A percentile compares a stretch with the other conserved stretches of the same genome.
phyloP scores from a whole-genome alignment of 2,888 invertebrate species.

The Nematopogon swammerdamellus region DNA sequence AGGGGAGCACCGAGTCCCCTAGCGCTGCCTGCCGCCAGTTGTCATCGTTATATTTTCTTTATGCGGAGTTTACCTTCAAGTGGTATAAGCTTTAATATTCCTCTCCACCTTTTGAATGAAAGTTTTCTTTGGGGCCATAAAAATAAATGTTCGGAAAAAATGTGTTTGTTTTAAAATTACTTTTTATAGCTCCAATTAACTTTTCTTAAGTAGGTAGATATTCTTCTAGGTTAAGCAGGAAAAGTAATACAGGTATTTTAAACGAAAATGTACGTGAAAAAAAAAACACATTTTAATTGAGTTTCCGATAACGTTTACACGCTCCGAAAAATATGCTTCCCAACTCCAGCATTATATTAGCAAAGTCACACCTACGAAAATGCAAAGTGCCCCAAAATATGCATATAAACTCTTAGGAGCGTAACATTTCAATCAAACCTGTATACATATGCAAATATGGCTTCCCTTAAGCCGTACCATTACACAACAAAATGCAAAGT shows the following conservation, averaged over 20 bases:
- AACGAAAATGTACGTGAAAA: too few species aligned
- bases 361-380: too few species aligned
- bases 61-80: conserved; percentile 37
- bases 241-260: too few species aligned
- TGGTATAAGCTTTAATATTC: conserved; percentile 50
- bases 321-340: too few species aligned
- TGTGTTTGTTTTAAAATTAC: too few species aligned
- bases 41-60: conserved; percentile 28
- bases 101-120: conserved; percentile 14
- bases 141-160: neutral
- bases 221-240: too few species aligned
- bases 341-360: too few species aligned
- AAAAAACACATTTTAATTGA: too few species aligned
- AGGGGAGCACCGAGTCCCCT: neutral
- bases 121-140: neutral
- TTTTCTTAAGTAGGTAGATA: too few species aligned
- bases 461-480: conserved; percentile 11
- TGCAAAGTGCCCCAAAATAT: conserved; percentile 29
- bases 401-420: conserved; percentile 41
- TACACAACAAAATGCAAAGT: neutral
- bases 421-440: conserved; percentile 49
- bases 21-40: conserved; percentile 19
- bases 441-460: conserved; percentile 45
- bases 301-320: too few species aligned
- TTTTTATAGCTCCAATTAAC: too few species aligned